phyloP scores from a whole-genome alignment of 2,888 invertebrate genomes.

The Spisula subtruncata region DNA sequence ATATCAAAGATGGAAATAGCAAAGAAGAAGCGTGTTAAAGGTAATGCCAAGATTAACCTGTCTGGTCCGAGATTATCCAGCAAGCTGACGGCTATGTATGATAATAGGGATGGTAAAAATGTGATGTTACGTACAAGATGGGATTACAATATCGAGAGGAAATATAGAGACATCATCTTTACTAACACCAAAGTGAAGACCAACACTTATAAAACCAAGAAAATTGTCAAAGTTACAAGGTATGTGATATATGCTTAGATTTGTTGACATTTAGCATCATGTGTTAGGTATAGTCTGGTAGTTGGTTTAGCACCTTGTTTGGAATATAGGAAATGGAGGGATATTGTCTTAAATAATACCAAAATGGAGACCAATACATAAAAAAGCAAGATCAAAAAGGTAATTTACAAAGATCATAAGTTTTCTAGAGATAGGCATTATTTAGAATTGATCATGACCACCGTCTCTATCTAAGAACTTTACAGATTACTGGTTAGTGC shows the following conservation, averaged over 20 bases:
- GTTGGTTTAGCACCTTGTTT: no score
- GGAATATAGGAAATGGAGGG: no score
- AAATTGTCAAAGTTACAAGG: constrained; percentile 70
- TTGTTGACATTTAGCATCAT: no score
- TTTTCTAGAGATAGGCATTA: no score
- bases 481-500: no score
- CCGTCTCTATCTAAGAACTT: no score
- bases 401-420: no score
- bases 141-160: constrained; percentile 74
- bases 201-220: constrained; percentile 64
- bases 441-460: no score
- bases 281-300: no score
- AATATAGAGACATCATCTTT: constrained; percentile 72
- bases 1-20: constrained; percentile 24
- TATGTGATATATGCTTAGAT: constrained; percentile 32
- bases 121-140: constrained; percentile 61
- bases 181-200: constrained; percentile 69
- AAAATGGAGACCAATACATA: no score
- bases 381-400: no score
- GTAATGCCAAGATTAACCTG: constrained; percentile 52
- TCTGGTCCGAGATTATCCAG: constrained; percentile 58
- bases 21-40: constrained; percentile 61
- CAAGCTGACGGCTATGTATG: constrained; percentile 59
- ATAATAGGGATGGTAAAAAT: constrained; percentile 60
- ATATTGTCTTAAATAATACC: no score